Conservation (phyloP, 2,113 vertebrate species). For the Rhombomys opimus region DNA sequence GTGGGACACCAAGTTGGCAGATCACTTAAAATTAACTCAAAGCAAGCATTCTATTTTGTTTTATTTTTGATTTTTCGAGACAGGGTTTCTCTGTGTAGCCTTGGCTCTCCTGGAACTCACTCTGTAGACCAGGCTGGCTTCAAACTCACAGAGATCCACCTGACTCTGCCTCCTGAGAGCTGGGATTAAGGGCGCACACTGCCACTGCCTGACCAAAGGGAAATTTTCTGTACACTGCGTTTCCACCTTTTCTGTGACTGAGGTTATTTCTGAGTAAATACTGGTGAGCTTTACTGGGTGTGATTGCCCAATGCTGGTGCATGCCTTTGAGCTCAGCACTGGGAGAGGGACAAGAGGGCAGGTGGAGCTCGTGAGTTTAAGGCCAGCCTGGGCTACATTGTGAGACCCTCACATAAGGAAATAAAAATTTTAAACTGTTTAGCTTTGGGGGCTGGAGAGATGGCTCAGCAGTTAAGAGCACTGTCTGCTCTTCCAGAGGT, state of each 20-base stretch:
- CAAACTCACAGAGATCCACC: too few relatives aligned
- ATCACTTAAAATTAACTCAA: background rate
- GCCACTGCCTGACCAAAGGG: too few relatives aligned
- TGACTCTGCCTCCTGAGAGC: too few relatives aligned
- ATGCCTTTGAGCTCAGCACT: background rate
- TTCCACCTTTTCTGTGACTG: background rate
- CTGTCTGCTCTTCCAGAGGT: too few relatives aligned
- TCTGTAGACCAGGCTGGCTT: too few relatives aligned
- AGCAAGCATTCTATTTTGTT: background rate
- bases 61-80: too few relatives aligned
- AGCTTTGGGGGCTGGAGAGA: background rate
- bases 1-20: background rate
- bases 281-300: background rate
- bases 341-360: background rate
- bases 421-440: background rate
- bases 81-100: too few relatives aligned
- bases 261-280: constrained; percentile 24
- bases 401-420: background rate
- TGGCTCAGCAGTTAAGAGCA: too few relatives aligned
- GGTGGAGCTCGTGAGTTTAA: background rate
- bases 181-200: too few relatives aligned
- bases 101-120: too few relatives aligned
- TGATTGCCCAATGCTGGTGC: background rate
- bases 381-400: background rate
- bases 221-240: background rate